Base-by-base conservation (phyloP, 2,113 vertebrate genomes). In the Varanus komodoensis region DNA sequence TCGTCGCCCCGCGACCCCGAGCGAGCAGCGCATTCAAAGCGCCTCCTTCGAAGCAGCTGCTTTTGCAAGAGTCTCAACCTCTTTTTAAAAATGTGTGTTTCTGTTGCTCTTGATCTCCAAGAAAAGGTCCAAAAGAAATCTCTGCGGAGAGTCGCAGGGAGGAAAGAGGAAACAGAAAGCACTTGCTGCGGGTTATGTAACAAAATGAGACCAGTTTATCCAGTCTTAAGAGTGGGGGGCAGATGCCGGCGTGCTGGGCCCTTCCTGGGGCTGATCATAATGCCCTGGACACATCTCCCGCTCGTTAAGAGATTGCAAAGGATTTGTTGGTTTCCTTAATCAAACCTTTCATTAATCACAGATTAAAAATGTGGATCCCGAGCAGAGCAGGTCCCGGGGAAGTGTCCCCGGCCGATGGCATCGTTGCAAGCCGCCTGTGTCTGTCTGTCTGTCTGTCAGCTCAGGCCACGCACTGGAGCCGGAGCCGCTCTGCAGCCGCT, bases 261-360 rank as follows among this genome's bases (percentile, higher is more conserved):
- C 17, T 71, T 54, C 48, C 34, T 71, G 38, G 67, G 38, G 73
- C n/a, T 75, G 81, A 67, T 77, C 17, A 34, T 52, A 78, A 34
- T 8, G 34, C 73, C n/a, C 38, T 34, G 71, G 71, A 61, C 38
- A 12, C 34, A 19, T 84, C 88, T 75, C 82, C 81, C 57, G 80
- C n/a, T 84, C 67, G 82, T 88, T 25, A 77, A 78, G 88, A 68
- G 81, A 67, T 34, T 23, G 73, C 50, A 32, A 68, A 77, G 82
- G 88, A 78, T 84, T 78, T 69, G 44, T 89, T 84, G 73, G 73
- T 89, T 84, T 89, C 64, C 34, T 89, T 84, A 68, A 69, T 84
- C 82, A 89, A 84, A 67, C 82, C n/a, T 78, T 89, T 89, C 73
- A 68, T 78, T 84, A 84, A 78, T 84, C 44, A 54, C 61, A 68